These are phyloP conservation scores for Lucinisca nassula DNA, from an alignment of 2,888 invertebrate species.

Conservation along the genomic window DNA sequence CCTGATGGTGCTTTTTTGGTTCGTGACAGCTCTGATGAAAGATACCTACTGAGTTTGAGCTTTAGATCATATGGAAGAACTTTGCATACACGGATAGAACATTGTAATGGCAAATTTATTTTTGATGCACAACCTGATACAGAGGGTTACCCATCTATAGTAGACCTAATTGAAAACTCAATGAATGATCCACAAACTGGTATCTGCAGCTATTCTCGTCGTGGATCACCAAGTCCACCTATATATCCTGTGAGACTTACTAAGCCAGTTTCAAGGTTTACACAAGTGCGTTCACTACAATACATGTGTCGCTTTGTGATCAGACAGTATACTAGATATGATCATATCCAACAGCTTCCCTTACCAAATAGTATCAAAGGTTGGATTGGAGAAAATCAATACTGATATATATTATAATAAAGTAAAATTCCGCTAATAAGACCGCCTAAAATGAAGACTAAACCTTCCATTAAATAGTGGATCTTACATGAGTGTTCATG, in stretches of 20 bases:
- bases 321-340: constrained; percentile 91
- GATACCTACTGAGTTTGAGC: constrained; percentile 92
- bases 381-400: constrained; percentile 88
- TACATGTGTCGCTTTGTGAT: constrained; percentile 93
- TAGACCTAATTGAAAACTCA: constrained; percentile 93
- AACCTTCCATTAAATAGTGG: too few relatives aligned
- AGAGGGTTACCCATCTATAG: constrained; percentile 89
- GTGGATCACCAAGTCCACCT: constrained; percentile 91
- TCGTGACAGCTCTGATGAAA: constrained; percentile 92
- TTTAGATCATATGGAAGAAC: constrained; percentile 92
- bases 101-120: constrained; percentile 91
- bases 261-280: constrained; percentile 93
- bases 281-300: constrained; percentile 91
- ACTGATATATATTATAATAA: too few relatives aligned
- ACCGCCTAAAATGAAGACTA: too few relatives aligned
- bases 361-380: constrained; percentile 89
- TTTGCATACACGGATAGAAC: constrained; percentile 93
- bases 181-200: constrained; percentile 92
- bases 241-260: constrained; percentile 93
- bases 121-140: constrained; percentile 88
- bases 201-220: constrained; percentile 92
- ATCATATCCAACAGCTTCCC: constrained; percentile 92
- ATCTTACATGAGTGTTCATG: neutral
- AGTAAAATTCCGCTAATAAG: too few relatives aligned
- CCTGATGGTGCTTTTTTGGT: constrained; percentile 94